Evolutionary conservation across 2,888 invertebrate genomes (phyloP).

Genomic region (Spatulosminthurus flaviceps): DNA sequence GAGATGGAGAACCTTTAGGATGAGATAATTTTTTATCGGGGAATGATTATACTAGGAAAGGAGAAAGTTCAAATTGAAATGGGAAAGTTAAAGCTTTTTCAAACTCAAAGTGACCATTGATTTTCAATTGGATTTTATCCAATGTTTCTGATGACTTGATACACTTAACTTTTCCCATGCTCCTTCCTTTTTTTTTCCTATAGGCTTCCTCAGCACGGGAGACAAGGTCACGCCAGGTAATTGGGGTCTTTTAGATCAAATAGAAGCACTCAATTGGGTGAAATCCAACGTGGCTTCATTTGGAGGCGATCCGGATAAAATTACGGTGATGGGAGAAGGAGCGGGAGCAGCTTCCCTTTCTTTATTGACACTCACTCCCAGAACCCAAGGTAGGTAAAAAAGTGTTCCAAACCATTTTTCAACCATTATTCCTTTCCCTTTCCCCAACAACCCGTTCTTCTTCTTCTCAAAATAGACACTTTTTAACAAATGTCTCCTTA

Average conservation of each 20-base stretch:
- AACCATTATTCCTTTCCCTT: not conserved
- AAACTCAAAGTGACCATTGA: conserved; percentile 18
- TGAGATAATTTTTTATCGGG: conserved; percentile 16
- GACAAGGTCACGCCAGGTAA: conserved; percentile 61
- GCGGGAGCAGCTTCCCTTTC: conserved; percentile 62
- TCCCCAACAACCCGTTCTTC: not conserved
- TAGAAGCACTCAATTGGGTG: conserved; percentile 62
- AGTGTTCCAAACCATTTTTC: not conserved
- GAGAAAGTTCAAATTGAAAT: conserved; percentile 17
- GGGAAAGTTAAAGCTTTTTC: not conserved
- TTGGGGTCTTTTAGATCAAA: conserved; percentile 63
- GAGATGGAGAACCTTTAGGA: not conserved
- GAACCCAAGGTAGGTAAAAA: conserved; percentile 63
- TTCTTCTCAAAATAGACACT: no score
- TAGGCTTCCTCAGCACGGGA: conserved; percentile 63
- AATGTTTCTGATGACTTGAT: not conserved
- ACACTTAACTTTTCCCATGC: not conserved
- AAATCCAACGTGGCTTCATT: conserved; percentile 61
- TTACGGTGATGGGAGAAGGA: conserved; percentile 60
- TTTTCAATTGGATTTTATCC: conserved; percentile 21
- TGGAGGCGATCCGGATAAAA: conserved; percentile 61
- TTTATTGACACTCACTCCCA: conserved; percentile 61
- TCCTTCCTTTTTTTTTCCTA: conserved; percentile 15
- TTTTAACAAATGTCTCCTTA: no score
- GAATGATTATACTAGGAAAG: conserved; percentile 20